Evolutionary conservation across 2,797 vertebrate genomes (phyloP).

Genomic region (Stomatorhinus walkeri): DNA sequence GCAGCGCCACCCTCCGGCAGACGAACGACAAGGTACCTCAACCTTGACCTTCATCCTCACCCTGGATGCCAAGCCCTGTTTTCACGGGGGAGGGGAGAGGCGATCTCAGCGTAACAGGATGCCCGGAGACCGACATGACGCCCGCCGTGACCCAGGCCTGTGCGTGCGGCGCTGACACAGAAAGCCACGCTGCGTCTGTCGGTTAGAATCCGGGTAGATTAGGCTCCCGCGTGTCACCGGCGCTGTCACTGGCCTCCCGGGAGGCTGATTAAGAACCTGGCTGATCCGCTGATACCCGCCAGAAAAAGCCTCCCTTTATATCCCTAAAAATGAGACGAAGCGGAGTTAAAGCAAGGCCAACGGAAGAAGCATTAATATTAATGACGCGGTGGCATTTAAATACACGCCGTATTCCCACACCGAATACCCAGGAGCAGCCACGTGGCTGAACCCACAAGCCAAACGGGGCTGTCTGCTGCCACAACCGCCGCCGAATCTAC

Average conservation of each 20-base stretch:
- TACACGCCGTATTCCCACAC: constrained; percentile 36
- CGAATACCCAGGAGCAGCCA: constrained; percentile 31
- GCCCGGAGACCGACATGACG: background rate
- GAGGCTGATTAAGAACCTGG: constrained; percentile 63
- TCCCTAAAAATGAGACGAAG: constrained; percentile 31
- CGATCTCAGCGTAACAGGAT: background rate
- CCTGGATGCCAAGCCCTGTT: background rate
- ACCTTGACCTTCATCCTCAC: constrained; percentile 41
- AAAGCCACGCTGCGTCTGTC: constrained; percentile 31
- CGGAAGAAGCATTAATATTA: constrained; percentile 41
- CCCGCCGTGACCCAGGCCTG: background rate
- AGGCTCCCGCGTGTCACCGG: constrained; percentile 49
- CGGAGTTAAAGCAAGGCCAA: constrained; percentile 44
- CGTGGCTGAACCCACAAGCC: constrained; percentile 19
- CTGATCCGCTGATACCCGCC: constrained; percentile 61
- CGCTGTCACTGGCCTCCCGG: constrained; percentile 57
- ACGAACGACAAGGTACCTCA: constrained; percentile 58
- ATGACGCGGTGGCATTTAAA: constrained; percentile 35
- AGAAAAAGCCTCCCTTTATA: constrained; percentile 40
- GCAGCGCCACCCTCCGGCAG: constrained; percentile 38
- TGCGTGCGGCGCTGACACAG: background rate
- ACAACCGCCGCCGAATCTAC: background rate
- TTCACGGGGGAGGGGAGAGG: background rate
- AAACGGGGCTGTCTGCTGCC: background rate
- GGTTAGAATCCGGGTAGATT: constrained; percentile 48